phyloP scores from a whole-genome alignment of 2,797 vertebrate genomes.

The Rousettus madagascariensis region DNA sequence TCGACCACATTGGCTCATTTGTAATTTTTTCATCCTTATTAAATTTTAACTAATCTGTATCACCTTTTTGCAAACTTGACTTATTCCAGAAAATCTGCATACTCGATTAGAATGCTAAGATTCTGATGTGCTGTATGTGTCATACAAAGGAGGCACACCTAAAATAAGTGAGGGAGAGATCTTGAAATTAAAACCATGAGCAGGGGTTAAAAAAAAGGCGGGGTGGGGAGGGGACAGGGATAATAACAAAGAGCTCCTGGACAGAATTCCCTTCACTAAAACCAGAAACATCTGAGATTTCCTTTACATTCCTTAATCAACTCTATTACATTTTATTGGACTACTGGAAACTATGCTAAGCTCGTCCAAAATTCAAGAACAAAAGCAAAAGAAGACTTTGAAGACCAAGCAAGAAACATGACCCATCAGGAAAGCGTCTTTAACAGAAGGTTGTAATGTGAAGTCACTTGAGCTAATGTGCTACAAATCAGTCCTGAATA shows the following conservation, averaged over 20 bases:
- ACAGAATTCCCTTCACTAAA: not conserved
- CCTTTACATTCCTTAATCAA: not conserved
- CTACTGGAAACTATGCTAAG: not conserved
- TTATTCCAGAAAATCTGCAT: not conserved
- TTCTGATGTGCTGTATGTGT: not conserved
- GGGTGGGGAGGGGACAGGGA: too few relatives aligned
- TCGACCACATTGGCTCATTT: not conserved
- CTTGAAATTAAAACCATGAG: not conserved
- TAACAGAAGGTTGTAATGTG: not conserved
- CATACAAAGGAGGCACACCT: not conserved
- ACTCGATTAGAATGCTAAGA: not conserved
- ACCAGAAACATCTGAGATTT: not conserved
- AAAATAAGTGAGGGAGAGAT: not conserved
- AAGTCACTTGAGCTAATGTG: conserved; percentile 45
- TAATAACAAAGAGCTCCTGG: not conserved
- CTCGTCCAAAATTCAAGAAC: conserved; percentile 29
- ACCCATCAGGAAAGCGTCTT: not conserved
- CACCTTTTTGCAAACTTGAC: not conserved
- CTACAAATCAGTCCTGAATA: conserved; percentile 38
- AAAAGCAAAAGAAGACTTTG: not conserved
- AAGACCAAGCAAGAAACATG: not conserved
- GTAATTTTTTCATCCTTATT: not conserved
- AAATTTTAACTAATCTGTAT: not conserved
- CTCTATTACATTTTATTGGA: not conserved
- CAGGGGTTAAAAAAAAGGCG: not conserved